Evolutionary conservation across 2,113 vertebrate species (phyloP).

Genomic region (Baryphthengus martii): DNA sequence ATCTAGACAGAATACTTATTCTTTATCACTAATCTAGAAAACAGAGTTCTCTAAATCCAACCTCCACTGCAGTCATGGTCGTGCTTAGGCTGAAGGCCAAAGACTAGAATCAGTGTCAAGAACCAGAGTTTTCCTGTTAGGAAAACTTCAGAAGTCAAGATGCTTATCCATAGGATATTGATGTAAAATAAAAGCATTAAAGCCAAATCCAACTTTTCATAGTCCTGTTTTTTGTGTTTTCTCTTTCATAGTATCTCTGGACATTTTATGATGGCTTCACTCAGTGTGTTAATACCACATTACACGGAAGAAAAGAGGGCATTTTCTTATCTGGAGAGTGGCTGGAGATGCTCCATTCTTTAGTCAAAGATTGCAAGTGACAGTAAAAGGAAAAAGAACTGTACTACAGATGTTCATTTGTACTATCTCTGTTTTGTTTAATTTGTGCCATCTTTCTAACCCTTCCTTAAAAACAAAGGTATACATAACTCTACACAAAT

Average conservation of each 20-base stretch:
- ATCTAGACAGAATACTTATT: neutral
- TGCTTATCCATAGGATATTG: neutral
- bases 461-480: neutral
- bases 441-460: neutral
- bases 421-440: neutral
- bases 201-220: neutral
- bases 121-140: neutral
- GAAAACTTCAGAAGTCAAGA: neutral
- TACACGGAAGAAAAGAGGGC: neutral
- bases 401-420: neutral
- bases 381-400: neutral
- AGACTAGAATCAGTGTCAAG: neutral
- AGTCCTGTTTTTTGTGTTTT: neutral
- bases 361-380: neutral
- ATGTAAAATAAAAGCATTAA: neutral
- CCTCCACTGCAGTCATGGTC: neutral
- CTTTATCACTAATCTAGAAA: neutral
- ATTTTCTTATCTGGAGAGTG: neutral
- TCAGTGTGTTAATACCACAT: neutral
- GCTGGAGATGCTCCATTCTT: neutral
- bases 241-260: neutral
- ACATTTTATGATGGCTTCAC: neutral
- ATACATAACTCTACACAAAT: neutral
- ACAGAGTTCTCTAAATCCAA: neutral
- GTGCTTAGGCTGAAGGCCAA: neutral